Base-by-base conservation (phyloP, 2,888 invertebrate genomes). In the Lochmaea capreae region DNA sequence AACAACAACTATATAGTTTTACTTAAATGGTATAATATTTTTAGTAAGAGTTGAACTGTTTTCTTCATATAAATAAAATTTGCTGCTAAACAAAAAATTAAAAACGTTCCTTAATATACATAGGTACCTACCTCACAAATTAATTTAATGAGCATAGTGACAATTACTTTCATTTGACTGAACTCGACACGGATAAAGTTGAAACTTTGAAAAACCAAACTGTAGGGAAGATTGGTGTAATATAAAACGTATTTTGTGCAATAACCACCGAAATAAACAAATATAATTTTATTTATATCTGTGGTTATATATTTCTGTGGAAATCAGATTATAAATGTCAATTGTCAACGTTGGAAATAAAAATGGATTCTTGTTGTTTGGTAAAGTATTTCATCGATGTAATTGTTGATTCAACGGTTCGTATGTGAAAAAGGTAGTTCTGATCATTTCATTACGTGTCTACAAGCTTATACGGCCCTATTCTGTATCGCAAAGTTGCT, bases 101-200 rank as follows among this genome's bases (percentile, higher is more conserved):
- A 39, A 39, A 39, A 39, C 33, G 1, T 52, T 65, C 59, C 54
- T 43, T 11, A 66, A 54, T 26, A 63, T 46, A 62, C 52, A 62
- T 63, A 63, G n/a, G 57, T 63, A 54, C 52, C 54, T 54, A 54
- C 16, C 49, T n/a, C 49, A 49, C 6, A 49, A 49, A 49, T n/a
- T 49, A 49, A 49, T n/a, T 54, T 75, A 75, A 78, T 79, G 80
- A 80, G 80, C 80, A 78, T 80, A 79, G 74, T 74, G 67, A 74
- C 70, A 75, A 77, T 71, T 39, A 39, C 33, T 76, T 71, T 71
- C 63, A 72, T 69, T 65, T 77, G 42, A 72, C 68, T 78, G 75
- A 72, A 54, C 70, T 76, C 76, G 77, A 78, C 77, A 79, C 76
- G 72, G 77, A 74, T 72, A 74, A 74, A 73, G 69, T 66, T 71